phyloP scores from a whole-genome alignment of 2,888 invertebrate species.

The Caenorhabditis japonica region DNA sequence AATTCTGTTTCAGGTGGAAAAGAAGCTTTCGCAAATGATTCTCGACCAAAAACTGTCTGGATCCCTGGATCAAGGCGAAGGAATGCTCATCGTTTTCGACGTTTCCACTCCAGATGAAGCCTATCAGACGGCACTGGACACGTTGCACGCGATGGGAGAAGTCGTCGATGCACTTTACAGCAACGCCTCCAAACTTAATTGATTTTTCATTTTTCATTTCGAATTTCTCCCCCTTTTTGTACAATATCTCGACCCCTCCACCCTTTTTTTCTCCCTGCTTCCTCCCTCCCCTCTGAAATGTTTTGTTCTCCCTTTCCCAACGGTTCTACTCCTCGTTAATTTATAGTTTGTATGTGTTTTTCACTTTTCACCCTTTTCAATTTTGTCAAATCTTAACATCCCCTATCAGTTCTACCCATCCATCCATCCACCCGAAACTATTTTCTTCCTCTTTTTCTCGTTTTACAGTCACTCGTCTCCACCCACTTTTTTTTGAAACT shows the following conservation, averaged over 20 bases:
- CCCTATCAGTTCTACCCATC: too few relatives aligned
- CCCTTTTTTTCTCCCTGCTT: neutral
- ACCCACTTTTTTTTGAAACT: too few relatives aligned
- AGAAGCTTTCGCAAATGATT: constrained; percentile 99
- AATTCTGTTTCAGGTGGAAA: constrained; percentile 85
- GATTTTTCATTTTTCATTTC: constrained; percentile 3
- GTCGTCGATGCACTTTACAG: constrained; percentile 99
- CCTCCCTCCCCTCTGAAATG: neutral
- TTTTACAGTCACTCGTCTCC: too few relatives aligned
- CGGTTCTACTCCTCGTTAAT: constrained; percentile 12
- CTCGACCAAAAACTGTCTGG: constrained; percentile 92
- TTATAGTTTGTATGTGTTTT: constrained; percentile 6
- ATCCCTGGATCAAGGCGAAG: constrained; percentile 93
- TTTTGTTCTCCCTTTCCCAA: constrained; percentile 2
- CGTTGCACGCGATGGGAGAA: constrained; percentile 93
- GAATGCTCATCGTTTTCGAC: constrained; percentile 96
- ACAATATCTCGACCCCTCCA: constrained; percentile 29
- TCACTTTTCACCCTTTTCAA: constrained; percentile 13
- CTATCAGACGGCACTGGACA: constrained; percentile 95
- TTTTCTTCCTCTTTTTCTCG: too few relatives aligned
- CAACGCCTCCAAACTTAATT: constrained; percentile 92
- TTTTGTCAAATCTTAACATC: neutral
- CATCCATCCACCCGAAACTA: too few relatives aligned
- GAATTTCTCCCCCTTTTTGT: constrained; percentile 16
- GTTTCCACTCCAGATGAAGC: constrained; percentile 94